phyloP scores from a whole-genome alignment of 2,797 vertebrate genomes.

The Pangasius larnaudii region DNA sequence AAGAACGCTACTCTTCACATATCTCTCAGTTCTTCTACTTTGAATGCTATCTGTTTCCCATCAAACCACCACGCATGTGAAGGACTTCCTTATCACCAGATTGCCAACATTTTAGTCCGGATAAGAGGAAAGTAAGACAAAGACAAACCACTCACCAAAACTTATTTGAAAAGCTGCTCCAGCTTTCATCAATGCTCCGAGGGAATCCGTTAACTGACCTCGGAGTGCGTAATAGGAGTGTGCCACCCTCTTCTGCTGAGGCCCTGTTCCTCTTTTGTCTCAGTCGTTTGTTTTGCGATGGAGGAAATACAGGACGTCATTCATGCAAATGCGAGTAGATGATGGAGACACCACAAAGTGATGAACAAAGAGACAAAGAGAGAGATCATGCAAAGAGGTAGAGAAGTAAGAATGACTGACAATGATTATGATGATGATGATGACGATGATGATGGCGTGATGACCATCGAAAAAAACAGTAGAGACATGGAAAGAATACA shows the following conservation, averaged over 20 bases:
- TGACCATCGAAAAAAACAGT: slow-evolving; percentile 35
- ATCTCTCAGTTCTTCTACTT: neutral
- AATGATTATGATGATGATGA: neutral
- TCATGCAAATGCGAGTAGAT: slow-evolving; percentile 74
- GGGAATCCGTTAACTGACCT: slow-evolving; percentile 29
- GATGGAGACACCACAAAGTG: slow-evolving; percentile 51
- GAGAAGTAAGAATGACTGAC: slow-evolving; percentile 32
- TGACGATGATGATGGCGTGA: slow-evolving; percentile 20
- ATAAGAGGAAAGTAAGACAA: slow-evolving; percentile 26
- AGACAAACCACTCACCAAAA: slow-evolving; percentile 51
- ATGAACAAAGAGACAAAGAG: slow-evolving; percentile 58
- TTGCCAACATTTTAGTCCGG: neutral
- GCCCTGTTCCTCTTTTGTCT: slow-evolving; percentile 57
- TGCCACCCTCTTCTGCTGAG: slow-evolving; percentile 39
- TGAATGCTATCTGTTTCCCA: slow-evolving; percentile 2
- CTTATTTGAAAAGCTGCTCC: slow-evolving; percentile 37
- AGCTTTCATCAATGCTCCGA: slow-evolving; percentile 23
- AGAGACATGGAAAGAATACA: slow-evolving; percentile 41
- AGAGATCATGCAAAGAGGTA: slow-evolving; percentile 44
- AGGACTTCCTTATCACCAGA: slow-evolving; percentile 34
- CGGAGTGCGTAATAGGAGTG: slow-evolving; percentile 46
- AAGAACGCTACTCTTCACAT: neutral
- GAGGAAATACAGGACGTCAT: slow-evolving; percentile 71
- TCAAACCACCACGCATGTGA: slow-evolving; percentile 18
- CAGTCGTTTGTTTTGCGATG: slow-evolving; percentile 64